Evolutionary conservation across 2,113 vertebrate species (phyloP).

Genomic region (Callopanchax toddi): DNA sequence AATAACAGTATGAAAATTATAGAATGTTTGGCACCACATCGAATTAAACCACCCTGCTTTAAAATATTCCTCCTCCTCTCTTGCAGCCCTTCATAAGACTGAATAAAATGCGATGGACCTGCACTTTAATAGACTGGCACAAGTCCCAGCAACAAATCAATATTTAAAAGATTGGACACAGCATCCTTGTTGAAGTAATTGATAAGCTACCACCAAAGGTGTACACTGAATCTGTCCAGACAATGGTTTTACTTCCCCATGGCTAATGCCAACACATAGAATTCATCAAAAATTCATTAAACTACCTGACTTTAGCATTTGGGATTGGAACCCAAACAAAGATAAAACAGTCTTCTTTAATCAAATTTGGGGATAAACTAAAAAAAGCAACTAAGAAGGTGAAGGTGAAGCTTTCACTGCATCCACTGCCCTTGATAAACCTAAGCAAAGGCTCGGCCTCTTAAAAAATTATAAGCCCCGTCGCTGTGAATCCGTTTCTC

Average conservation of each 20-base stretch:
- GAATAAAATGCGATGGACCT: constrained; percentile 23
- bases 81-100: constrained; percentile 13
- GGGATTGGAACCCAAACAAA: not conserved
- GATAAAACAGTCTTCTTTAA: not conserved
- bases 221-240: constrained; percentile 41
- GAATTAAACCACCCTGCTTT: too few relatives aligned
- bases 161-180: constrained; percentile 66
- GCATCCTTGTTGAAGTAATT: constrained; percentile 60
- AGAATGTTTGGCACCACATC: constrained; percentile 16
- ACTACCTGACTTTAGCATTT: not conserved
- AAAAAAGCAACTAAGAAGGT: too few relatives aligned
- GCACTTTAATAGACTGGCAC: constrained; percentile 61
- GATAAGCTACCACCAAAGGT: constrained; percentile 44
- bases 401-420: not conserved
- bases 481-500: constrained; percentile 38
- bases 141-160: constrained; percentile 66
- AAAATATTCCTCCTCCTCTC: constrained; percentile 10
- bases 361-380: not conserved
- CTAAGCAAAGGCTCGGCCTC: constrained; percentile 19
- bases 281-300: constrained; percentile 4
- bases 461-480: constrained; percentile 40
- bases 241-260: constrained; percentile 21
- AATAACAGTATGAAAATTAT: constrained; percentile 1
- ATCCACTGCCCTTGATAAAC: constrained; percentile 1
- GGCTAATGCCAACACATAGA: constrained; percentile 12